A percentile compares a stretch with the other conserved stretches of the same genome.
Evolutionary conservation across 2,888 invertebrate genomes (phyloP).

Genomic region (Tenthredo notha): DNA sequence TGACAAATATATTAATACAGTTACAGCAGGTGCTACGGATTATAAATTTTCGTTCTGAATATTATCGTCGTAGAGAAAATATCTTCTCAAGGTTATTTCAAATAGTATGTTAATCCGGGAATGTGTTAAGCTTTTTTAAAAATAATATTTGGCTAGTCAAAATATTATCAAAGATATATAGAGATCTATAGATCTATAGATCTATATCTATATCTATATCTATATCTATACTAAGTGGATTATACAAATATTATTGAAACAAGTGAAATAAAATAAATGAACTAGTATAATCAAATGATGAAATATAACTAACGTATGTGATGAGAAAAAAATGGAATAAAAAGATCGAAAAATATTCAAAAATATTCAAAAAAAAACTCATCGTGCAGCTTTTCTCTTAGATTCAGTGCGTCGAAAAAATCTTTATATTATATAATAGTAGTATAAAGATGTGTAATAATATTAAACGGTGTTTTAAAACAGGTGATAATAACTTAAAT

Average conservation of each 20-base stretch:
- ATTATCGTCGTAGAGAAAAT: neutral
- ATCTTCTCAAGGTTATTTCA: constrained; percentile 28
- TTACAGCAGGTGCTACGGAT: neutral
- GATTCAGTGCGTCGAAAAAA: too few relatives aligned
- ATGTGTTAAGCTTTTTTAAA: constrained; percentile 21
- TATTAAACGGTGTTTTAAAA: constrained; percentile 15
- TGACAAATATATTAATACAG: constrained; percentile 2
- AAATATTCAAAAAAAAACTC: neutral
- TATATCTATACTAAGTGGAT: neutral
- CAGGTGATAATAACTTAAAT: neutral
- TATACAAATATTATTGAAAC: constrained; percentile 20
- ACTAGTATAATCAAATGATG: neutral
- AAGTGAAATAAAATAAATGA: constrained; percentile 26
- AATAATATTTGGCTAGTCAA: constrained; percentile 47
- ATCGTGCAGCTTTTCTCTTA: too few relatives aligned
- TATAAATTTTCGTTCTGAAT: neutral
- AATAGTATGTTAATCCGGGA: neutral
- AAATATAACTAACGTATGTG: neutral
- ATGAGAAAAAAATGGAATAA: too few relatives aligned
- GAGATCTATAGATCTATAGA: too few relatives aligned
- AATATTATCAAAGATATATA: constrained; percentile 41
- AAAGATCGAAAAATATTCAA: neutral
- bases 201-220: neutral
- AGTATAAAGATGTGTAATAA: neutral
- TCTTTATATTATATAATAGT: too few relatives aligned